Evolutionary conservation across 1,140 invertebrate genomes (phyloP), one percentile per base, ranked within the genome.

Genomic region (Ruditapes philippinarum): DNA sequence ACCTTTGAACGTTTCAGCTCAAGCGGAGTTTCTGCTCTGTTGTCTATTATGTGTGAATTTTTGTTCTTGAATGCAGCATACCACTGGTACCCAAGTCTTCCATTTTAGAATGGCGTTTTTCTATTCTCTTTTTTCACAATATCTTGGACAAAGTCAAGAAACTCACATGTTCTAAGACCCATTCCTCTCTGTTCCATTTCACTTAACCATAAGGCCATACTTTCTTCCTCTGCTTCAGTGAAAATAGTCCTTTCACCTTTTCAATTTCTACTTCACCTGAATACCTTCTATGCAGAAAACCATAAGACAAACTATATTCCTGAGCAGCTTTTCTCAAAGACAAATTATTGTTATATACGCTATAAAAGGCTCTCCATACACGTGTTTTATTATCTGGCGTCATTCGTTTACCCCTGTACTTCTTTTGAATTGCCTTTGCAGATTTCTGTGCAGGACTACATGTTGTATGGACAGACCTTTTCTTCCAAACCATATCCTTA

Each of bases 181-280:
- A 91, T 91, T 51, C 90, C 86, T 28, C 90, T 33, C 22, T 79
- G 19, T 31, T 79, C 90, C 90, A 91, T 91, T 85, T 89, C 86
- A 40, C n/a, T 33, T n/a, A 83, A 57, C 70, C 62, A 91, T n/a
- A 36, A 28, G n/a, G 86, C 70, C 86, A 89, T 91, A 12, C 28
- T 54, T 74, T 88, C 76, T 73, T 91, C 81, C 40, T 91, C 90
- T 28, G 25, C 0, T 49, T 40, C 14, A 25, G 14, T 84, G 40
- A 91, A 91, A 31, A 89, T 42, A 42, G 74, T 80, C 33, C 2
- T 5, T 33, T 86, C 86, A 7, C 90, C 86, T 42, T 85, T 89
- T 90, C 79, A 36, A 88, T 70, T 17, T 82, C 65, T 54, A 82
- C 68, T 36, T 82, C 65, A 25, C 79, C 87, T 22, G 78, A 82